Base-by-base conservation (phyloP, 2,888 invertebrate genomes). In the Pomacea canaliculata region DNA sequence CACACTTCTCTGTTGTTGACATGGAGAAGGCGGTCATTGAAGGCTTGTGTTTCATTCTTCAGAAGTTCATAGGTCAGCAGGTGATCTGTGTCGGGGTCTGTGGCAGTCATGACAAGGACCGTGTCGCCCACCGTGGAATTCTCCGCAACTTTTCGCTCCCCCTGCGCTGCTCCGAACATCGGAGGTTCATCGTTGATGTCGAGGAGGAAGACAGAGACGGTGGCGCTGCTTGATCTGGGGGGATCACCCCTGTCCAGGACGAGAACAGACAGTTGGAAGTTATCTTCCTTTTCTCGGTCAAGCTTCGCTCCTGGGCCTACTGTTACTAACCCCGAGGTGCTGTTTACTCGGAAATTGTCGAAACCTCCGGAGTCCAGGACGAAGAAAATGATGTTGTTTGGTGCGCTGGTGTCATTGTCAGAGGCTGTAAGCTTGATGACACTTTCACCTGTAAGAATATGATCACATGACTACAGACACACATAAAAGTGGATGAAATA, bases 161-260 rank as follows among this genome's bases (percentile, higher is more conserved):
- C 27, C 4, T 62, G 37, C 37, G 48, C 59, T 37, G 56, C 51
- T 10, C n/a, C 19, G 46, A 78, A 71, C 5, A 37, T 37, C 18
- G 97, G 97, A 0, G 94, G 92, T 87, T 98, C 97, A 89, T 98
- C 97, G 90, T 98, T 98, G 0, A 98, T 96, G 90, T 98, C 98
- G 37, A 94, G 93, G 76, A 98, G 95, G 0, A 94, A 94, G n/a
- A 98, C 95, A 13, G 75, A 79, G 0, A 90, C 86, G 19, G 79
- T 78, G 7, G 87, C 85, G 8, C 81, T 83, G 12, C 73, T 68
- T 19, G 80, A 78, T 18, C 65, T 69, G 7, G 78, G 62, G 0
- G 86, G 83, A 16, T 70, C 67, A 4, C 89, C 90, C 59, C 84
- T 74, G 77, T 90, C 90, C 18, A 88, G 84, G 9, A 88, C 89